Percentiles rank a stretch among this genome's conserved stretches.
Evolutionary conservation across 2,888 invertebrate genomes (phyloP).

Genomic region (Epinotia bilunana): DNA sequence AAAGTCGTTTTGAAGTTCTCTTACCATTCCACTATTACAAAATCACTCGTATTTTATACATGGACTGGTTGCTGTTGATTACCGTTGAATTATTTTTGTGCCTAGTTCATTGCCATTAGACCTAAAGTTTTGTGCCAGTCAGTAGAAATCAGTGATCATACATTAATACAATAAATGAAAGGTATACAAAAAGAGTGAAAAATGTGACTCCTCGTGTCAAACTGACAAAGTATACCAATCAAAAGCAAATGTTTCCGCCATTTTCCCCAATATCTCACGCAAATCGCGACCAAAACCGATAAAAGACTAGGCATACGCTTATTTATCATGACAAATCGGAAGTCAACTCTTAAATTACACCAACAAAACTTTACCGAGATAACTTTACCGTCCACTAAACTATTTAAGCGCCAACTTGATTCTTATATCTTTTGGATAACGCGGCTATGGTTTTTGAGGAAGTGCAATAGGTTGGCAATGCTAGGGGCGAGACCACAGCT

Average conservation of each 20-base stretch:
- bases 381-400: slow-evolving; percentile 1
- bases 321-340: slow-evolving; percentile 36
- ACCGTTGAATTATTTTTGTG: too few species aligned
- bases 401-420: not conserved
- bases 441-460: not conserved
- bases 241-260: not conserved
- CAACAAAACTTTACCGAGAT: slow-evolving; percentile 24
- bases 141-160: too few species aligned
- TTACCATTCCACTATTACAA: too few species aligned
- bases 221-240: not conserved
- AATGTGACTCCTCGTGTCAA: not conserved
- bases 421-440: not conserved
- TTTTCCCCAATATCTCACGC: slow-evolving; percentile 19
- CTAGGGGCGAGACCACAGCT: slow-evolving; percentile 42
- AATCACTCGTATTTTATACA: too few species aligned
- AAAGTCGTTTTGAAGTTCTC: too few species aligned
- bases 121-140: too few species aligned
- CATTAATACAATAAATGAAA: too few species aligned
- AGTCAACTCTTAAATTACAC: slow-evolving; percentile 37
- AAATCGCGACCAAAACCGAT: slow-evolving; percentile 25
- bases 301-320: slow-evolving; percentile 28
- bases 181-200: too few species aligned
- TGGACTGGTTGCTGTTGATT: too few species aligned
- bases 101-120: too few species aligned
- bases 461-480: slow-evolving; percentile 18